phyloP scores from a whole-genome alignment of 1,140 invertebrate species.

The Hylaeus volcanicus region DNA sequence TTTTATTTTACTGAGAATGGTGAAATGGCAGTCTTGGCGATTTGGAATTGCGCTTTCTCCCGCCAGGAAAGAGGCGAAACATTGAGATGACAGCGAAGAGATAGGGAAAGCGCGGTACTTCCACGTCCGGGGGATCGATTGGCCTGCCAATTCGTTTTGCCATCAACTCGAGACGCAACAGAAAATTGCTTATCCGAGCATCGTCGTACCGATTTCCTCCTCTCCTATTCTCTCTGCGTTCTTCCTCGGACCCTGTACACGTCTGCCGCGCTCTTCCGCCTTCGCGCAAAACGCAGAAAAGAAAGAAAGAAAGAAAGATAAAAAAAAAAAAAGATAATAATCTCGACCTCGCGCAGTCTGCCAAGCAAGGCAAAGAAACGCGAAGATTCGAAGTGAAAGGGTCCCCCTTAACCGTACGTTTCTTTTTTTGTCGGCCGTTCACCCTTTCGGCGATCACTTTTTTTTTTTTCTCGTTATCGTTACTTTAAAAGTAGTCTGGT shows the following conservation, averaged over 20 bases:
- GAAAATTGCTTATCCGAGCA: background rate
- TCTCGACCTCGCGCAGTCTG: background rate
- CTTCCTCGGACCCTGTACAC: background rate
- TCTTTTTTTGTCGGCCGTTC: background rate
- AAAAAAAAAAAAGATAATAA: background rate
- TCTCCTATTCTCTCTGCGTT: background rate
- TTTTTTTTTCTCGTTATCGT: background rate
- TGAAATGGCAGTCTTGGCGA: slow-evolving; percentile 62
- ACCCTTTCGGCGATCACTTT: slow-evolving; percentile 2
- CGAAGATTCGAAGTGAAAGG: background rate
- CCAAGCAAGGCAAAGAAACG: background rate
- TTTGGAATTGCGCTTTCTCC: slow-evolving; percentile 48
- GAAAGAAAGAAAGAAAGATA: background rate
- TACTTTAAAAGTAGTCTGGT: slow-evolving; percentile 2
- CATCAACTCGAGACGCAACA: background rate
- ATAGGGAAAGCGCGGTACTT: slow-evolving; percentile 28
- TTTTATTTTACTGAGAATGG: slow-evolving; percentile 47
- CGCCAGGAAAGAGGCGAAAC: slow-evolving; percentile 48
- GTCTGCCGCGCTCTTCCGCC: background rate
- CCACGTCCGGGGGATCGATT: slow-evolving; percentile 34
- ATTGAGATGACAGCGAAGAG: slow-evolving; percentile 51
- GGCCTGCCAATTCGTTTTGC: slow-evolving; percentile 43
- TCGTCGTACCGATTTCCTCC: background rate
- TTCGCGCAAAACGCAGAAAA: background rate
- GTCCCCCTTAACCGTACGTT: background rate